phyloP scores from a whole-genome alignment of 2,888 invertebrate genomes.

The Apodemia zela region DNA sequence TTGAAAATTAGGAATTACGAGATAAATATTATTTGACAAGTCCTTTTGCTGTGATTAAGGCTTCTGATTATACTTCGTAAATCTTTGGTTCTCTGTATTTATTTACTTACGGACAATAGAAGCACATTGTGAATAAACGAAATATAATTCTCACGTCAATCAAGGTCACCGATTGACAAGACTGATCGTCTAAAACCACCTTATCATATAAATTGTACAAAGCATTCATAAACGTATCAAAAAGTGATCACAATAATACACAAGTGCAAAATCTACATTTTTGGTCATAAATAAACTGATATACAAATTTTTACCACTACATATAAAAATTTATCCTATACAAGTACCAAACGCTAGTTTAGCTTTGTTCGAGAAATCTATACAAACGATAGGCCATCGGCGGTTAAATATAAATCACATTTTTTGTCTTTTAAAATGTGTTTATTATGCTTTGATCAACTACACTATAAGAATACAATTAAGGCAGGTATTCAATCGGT shows the following conservation, averaged over 20 bases:
- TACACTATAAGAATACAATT: conserved; percentile 8
- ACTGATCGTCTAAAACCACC: not conserved
- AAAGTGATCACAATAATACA: conserved; percentile 54
- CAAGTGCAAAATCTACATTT: conserved; percentile 71
- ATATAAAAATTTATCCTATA: conserved; percentile 44
- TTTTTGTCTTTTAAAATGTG: conserved; percentile 55
- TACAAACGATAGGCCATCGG: conserved; percentile 25
- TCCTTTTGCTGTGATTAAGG: too few species aligned
- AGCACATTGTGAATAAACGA: too few species aligned
- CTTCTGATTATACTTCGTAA: too few species aligned
- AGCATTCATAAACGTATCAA: conserved; percentile 44
- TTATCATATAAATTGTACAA: conserved; percentile 15
- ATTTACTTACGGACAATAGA: too few species aligned
- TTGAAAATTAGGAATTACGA: too few species aligned
- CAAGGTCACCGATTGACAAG: not conserved
- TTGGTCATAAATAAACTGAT: conserved; percentile 74
- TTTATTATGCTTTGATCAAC: conserved; percentile 35
- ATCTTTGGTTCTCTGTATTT: too few species aligned
- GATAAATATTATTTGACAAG: too few species aligned
- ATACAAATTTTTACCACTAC: conserved; percentile 52
- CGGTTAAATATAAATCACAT: conserved; percentile 39
- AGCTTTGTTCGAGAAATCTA: not conserved
- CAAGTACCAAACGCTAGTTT: conserved; percentile 25
- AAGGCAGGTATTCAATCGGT: too few species aligned
- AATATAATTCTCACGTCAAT: not conserved